Conservation (phyloP, 2,113 vertebrate species). For the Gallinago jamesoni region DNA sequence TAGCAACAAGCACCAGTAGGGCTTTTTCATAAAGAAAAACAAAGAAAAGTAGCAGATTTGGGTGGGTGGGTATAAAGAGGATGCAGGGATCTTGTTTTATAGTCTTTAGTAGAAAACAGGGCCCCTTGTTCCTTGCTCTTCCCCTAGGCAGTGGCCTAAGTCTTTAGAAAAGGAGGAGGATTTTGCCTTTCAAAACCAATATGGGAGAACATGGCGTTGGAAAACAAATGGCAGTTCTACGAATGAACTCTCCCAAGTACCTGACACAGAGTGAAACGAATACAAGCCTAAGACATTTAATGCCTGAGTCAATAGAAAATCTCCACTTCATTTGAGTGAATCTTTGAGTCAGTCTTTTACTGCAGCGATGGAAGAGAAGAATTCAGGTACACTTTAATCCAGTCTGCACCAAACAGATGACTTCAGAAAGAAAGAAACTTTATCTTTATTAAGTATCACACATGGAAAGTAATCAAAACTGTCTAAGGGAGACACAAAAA, state of each 20-base stretch:
- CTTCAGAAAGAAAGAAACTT: neutral
- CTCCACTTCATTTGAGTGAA: neutral
- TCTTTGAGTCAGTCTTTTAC: neutral
- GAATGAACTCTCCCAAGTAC: neutral
- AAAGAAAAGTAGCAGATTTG: neutral
- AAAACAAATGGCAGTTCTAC: neutral
- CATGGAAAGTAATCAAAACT: neutral
- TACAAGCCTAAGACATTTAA: neutral
- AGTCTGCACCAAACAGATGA: neutral
- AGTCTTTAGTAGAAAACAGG: neutral
- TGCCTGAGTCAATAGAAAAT: neutral
- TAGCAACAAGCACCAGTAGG: neutral
- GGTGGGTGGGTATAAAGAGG: neutral
- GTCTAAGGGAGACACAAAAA: neutral
- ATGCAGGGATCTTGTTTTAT: neutral
- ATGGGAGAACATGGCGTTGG: neutral
- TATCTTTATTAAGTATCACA: neutral
- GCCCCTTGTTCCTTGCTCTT: neutral
- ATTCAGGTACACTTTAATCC: neutral
- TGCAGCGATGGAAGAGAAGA: neutral
- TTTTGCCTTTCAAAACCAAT: neutral
- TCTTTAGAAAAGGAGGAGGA: neutral
- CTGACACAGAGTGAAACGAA: neutral
- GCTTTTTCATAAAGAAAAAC: neutral
- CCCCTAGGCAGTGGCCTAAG: neutral